Evolutionary conservation across 1,140 invertebrate genomes (phyloP), one percentile per base, ranked within the genome.

Genomic region (Drosophila mauritiana): DNA sequence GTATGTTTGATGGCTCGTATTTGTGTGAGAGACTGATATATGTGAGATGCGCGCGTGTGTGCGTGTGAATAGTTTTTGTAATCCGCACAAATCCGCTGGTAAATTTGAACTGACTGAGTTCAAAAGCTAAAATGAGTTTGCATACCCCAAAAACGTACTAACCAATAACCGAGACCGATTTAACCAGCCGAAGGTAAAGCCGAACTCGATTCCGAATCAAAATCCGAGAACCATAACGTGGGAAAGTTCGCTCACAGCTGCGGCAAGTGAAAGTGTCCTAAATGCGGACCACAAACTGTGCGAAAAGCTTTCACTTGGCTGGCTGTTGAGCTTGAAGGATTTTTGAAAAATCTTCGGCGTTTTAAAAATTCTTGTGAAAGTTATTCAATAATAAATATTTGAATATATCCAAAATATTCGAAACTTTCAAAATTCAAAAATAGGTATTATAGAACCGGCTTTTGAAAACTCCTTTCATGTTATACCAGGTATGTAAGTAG

Each of bases 51-150:
- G 22, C 15, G 53, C 45, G 62, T 31, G 61, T 52, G 45, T 55
- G 62, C n/a, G 56, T 27, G 69, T 59, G 57, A 77, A 78, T 68
- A 69, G 65, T 63, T 77, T 63, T 72, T 89, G 77, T 89, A 89
- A 89, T 89, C 84, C 84, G 84, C 80, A 89, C 84, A 89, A 89
- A 89, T 89, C 84, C 80, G 80, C 84, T 89, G 84, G 73, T 89
- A 89, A 89, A 89, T 84, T 89, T 89, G 77, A 89, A 89, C 84
- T 89, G 84, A 89, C 84, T 84, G 84, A 90, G 84, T 89, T 78
- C 84, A 89, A 89, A 89, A 89, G 84, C 80, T 80, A 84, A 90
- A 89, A 84, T 89, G 85, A 89, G 63, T 89, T 89, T 61, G 73
- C 77, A 84, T 90, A 78, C 85, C 84, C 76, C 74, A 56, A 84